Base-by-base conservation (phyloP, 1,140 invertebrate genomes). In the Episyrphus balteatus region DNA sequence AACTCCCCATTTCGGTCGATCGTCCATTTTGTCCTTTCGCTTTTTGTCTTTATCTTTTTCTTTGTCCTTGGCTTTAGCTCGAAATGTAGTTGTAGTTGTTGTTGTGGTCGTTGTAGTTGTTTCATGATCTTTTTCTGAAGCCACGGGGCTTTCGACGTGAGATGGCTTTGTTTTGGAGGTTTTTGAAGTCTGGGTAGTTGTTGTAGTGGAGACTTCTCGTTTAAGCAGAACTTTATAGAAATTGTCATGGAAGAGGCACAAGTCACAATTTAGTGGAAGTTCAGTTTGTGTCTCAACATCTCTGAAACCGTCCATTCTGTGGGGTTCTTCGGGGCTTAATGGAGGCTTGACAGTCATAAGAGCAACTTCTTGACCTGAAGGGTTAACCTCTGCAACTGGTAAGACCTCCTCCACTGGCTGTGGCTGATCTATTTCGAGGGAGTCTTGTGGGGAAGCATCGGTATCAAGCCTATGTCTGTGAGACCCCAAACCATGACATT, bases 1-100 rank as follows among this genome's bases (percentile, higher is more conserved):
- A 3, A 73, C 76, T 10, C 76, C 76, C 78, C 78, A 80, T 55
- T 78, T 77, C 0, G 78, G 78, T 6, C 75, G 66, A 43, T 76
- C 76, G 39, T 71, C 71, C 45, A 70, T 62, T 49, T 65, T 66
- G 47, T 48, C 19, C 15, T 39, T 30, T 0, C 46, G 34, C 12
- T 48, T 47, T 45, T 58, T 63, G 3, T 30, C 46, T 6, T 50
- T 56, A 7, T 41, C 44, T 46, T 65, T 62, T 10, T 64, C 59
- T 34, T 61, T 61, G 18, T 66, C 62, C 26, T 66, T 67, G 13
- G 57, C 47, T 47, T 67, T 68, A 17, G 57, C 61, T 46, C 63
- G 65, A 30, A 60, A 61, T 42, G 63, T 67, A 1, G 64, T 67
- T 0, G 64, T 67, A 13, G 64, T 67, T 8, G 64, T 67, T 8